These are phyloP conservation scores for Nettapus auritus DNA, from an alignment of 2,113 vertebrate genomes.

Conservation along the genomic window DNA sequence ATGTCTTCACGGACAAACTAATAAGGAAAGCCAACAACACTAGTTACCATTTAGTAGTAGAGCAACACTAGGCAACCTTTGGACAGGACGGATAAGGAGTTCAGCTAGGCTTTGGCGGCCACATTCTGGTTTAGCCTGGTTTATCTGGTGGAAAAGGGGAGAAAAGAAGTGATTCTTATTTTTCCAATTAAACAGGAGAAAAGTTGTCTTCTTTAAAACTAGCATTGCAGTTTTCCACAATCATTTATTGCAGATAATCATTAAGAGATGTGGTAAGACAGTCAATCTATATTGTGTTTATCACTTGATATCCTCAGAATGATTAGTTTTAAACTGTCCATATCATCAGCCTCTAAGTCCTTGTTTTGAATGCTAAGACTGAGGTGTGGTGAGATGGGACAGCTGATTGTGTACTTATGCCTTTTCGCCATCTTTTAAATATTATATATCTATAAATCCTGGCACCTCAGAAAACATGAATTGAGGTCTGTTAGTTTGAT, in stretches of 20 bases:
- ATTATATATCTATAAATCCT: background rate
- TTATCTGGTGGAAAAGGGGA: constrained; percentile 81
- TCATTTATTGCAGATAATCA: background rate
- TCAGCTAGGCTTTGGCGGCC: constrained; percentile 94
- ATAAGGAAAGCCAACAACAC: background rate
- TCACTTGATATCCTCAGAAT: background rate
- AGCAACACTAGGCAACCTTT: constrained; percentile 94
- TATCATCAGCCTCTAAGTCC: background rate
- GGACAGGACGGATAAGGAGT: constrained; percentile 95
- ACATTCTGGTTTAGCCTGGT: constrained; percentile 96
- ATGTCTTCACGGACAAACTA: background rate
- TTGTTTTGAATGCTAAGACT: background rate
- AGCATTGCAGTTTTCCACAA: background rate
- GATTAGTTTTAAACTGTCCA: background rate
- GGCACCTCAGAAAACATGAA: background rate
- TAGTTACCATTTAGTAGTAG: constrained; percentile 92
- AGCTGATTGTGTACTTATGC: background rate
- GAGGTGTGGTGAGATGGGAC: background rate
- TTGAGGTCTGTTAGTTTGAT: background rate
- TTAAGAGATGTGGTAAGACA: background rate
- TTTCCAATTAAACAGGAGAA: background rate
- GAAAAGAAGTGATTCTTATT: background rate
- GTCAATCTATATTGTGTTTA: background rate
- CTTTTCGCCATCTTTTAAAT: background rate
- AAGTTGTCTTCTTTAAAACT: background rate